Base-by-base conservation (phyloP, 1,140 invertebrate species). In the Camponotus vicinus region DNA sequence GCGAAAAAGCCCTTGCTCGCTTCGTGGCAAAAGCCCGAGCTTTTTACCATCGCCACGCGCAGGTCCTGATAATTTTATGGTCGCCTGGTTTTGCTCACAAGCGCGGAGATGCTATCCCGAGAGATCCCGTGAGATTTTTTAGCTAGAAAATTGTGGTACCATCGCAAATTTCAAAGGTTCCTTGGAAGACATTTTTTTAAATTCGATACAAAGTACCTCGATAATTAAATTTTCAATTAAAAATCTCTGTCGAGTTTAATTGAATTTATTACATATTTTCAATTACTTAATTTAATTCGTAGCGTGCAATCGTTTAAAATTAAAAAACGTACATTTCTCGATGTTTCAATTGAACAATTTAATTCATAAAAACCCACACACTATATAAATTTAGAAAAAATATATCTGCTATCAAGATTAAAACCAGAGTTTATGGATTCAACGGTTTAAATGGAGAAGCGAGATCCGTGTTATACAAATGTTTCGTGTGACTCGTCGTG, bases 61-160 rank as follows among this genome's bases (percentile, higher is more conserved):
- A 32, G 67, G 55, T 57, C 8, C 69, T 18, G 40, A 40, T 73
- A 73, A 83, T 83, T 83, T 83, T 83, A 83, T 83, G 79, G 55
- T 75, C 32, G 57, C 27, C 21, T 13, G 49, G 21, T 57, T 75
- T 73, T 73, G 32, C 79, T 73, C 69, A 75, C 49, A 70, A 80
- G 67, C 64, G n/a, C 8, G 6, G 27, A 55, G 37, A 45, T 45
- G 52, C 15, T 45, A 71, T 61, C 55, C 27, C 61, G 9, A 27
- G 15, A 73, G 15, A 18, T 73, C 27, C 2, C 32, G 42, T 18
- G 34, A 61, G 8, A 8, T 83, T 37, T 73, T 61, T 57, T 73
- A 37, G 18, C 40, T 49, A 15, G 40, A n/a, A 79, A 79, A 71
- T 37, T 82, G 40, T 15, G 40, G 18, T 80, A 40, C 32, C 34